Base-by-base conservation (phyloP, 1,140 invertebrate species). In the Drusus annulatus region DNA sequence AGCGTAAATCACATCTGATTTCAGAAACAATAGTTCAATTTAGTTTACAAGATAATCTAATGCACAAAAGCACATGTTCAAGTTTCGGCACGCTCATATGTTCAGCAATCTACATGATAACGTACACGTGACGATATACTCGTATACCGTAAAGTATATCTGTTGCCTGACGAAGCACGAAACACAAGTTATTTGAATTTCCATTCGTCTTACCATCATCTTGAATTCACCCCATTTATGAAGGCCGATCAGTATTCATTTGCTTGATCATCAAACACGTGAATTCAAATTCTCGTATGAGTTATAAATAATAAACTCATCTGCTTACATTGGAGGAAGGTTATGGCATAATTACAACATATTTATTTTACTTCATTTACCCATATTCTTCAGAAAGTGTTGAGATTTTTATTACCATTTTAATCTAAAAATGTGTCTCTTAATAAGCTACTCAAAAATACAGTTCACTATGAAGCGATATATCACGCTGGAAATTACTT, bases 1-100 rank as follows among this genome's bases (percentile, higher is more conserved):
- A 69, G 65, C 65, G 51, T 69, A 69, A 69, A 69, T 69, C 65
- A 31, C 17, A 69, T 69, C 65, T 17, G 65, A 69, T 69, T 69
- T 69, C 65, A 19, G 31, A 69, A 45, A 69, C 65, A 69, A 69
- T 69, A 23, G 31, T 69, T 69, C 65, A 51, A 69, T 69, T 69
- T 69, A 17, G 31, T 16, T 16, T 69, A 69, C 65, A 45, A 69
- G 36, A 69, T 69, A 45, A 51, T 31, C 65, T 69, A 69, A 69
- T 69, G 65, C 65, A 69, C 65, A 51, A 50, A 51, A 65, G 62
- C 62, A 65, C 16, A 7, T 65, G 62, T 28, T 21, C 19, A 65
- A 10, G 3, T 25, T 25, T 28, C 60, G 23, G 6, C 60, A 21
- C 1, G 23, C 19, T 16, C 15, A 63, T 15, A 28, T 63, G n/a